Evolutionary conservation across 2,797 vertebrate genomes (phyloP).

Genomic region (Tenualosa thibaudeaui): DNA sequence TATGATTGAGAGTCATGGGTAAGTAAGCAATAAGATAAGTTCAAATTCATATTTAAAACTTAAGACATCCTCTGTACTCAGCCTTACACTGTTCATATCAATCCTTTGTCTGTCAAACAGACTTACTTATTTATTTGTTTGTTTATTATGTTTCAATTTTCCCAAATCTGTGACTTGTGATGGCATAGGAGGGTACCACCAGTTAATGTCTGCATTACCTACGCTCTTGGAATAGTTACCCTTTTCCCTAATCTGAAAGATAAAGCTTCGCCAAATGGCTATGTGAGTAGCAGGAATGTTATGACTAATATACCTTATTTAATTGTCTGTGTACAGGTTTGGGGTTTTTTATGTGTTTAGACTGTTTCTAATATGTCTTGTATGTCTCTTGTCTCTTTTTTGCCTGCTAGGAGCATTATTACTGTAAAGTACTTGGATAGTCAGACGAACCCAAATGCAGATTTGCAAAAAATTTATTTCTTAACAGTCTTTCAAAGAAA

Average conservation of each 20-base stretch:
- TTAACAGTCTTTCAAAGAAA: too few species aligned
- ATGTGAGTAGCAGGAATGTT: conserved; percentile 36
- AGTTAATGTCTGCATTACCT: too few species aligned
- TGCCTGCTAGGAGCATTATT: too few species aligned
- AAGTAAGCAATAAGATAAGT: conserved; percentile 21
- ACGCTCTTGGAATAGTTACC: conserved; percentile 29
- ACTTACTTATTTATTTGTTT: too few species aligned
- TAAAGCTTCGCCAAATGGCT: conserved; percentile 35
- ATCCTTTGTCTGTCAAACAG: background rate
- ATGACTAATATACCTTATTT: background rate
- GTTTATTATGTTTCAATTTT: too few species aligned
- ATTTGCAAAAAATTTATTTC: too few species aligned
- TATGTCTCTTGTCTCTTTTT: conserved; percentile 15
- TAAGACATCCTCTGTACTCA: background rate
- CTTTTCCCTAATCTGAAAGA: conserved; percentile 42
- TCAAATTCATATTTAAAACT: background rate
- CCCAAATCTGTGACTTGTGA: too few species aligned
- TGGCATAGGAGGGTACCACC: too few species aligned
- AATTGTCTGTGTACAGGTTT: background rate
- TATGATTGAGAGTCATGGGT: conserved; percentile 44
- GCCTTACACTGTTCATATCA: background rate
- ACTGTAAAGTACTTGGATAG: too few species aligned
- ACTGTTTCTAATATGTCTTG: background rate
- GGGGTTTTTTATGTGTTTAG: background rate
- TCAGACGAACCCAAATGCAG: too few species aligned